Conservation (phyloP, 2,797 vertebrate species). For the Perodicticus potto region DNA sequence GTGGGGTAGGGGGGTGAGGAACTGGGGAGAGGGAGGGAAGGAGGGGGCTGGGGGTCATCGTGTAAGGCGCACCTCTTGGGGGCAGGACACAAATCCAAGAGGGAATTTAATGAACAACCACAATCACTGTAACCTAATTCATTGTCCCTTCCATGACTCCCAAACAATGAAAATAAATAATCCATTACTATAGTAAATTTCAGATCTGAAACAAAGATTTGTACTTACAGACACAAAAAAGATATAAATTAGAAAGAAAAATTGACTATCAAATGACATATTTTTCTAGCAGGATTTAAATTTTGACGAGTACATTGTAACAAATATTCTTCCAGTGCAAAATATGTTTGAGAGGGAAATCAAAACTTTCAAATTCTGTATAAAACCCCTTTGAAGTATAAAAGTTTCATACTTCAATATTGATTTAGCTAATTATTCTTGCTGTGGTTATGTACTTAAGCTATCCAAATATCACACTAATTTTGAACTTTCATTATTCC, state of each 20-base stretch:
- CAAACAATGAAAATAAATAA: too few relatives aligned
- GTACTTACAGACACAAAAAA: not conserved
- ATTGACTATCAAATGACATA: not conserved
- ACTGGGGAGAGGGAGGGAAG: too few relatives aligned
- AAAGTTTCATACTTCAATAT: not conserved
- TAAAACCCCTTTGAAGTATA: not conserved
- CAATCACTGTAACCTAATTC: too few relatives aligned
- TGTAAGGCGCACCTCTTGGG: too few relatives aligned
- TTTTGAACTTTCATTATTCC: not conserved
- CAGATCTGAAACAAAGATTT: not conserved
- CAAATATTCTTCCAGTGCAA: not conserved
- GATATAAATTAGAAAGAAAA: not conserved
- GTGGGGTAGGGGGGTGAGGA: too few relatives aligned
- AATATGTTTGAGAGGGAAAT: not conserved
- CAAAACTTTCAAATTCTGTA: not conserved
- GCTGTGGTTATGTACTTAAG: not conserved
- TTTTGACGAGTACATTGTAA: not conserved
- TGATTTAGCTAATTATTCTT: not conserved
- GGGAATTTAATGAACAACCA: too few relatives aligned
- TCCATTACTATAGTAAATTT: not conserved
- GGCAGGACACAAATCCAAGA: too few relatives aligned
- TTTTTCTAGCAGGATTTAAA: not conserved
- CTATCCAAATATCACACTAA: not conserved
- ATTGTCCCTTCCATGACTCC: too few relatives aligned
- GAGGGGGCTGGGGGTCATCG: too few relatives aligned